These are phyloP conservation scores for Andrena flavipes DNA, from an alignment of 2,888 invertebrate genomes.

Conservation along the genomic window DNA sequence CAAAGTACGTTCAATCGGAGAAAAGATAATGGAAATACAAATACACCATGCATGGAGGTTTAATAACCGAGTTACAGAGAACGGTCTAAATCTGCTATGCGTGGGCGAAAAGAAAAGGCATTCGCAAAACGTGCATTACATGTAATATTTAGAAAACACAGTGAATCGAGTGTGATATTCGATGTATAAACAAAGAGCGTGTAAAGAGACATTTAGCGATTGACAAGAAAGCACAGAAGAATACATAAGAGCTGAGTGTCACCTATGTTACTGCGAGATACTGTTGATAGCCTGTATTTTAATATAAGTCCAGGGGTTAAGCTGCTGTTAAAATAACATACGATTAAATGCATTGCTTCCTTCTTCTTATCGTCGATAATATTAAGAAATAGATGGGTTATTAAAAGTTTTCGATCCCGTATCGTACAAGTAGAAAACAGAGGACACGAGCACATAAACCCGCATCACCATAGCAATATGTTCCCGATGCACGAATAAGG, in stretches of 20 bases:
- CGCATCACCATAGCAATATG: conserved; percentile 40
- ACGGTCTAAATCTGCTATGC: conserved; percentile 10
- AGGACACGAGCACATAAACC: conserved; percentile 26
- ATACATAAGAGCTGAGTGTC: conserved; percentile 79
- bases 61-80: conserved; percentile 3
- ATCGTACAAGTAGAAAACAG: conserved; percentile 25
- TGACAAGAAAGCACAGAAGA: conserved; percentile 72
- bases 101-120: conserved; percentile 34
- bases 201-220: conserved; percentile 52
- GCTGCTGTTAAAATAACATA: conserved; percentile 84
- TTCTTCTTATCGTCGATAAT: conserved; percentile 43
- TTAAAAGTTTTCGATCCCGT: background rate
- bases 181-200: conserved; percentile 51
- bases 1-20: conserved; percentile 55
- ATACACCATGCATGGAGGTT: conserved; percentile 53
- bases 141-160: conserved; percentile 34
- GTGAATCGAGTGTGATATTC: conserved; percentile 30
- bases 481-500: conserved; percentile 33
- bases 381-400: conserved; percentile 20
- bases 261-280: conserved; percentile 84
- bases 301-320: conserved; percentile 83
- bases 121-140: conserved; percentile 59
- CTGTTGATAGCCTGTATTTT: conserved; percentile 82
- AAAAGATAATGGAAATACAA: conserved; percentile 48
- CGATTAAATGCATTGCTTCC: conserved; percentile 75